These are phyloP conservation scores for Brotula barbata DNA, from an alignment of 2,797 vertebrate genomes.

Conservation along the genomic window DNA sequence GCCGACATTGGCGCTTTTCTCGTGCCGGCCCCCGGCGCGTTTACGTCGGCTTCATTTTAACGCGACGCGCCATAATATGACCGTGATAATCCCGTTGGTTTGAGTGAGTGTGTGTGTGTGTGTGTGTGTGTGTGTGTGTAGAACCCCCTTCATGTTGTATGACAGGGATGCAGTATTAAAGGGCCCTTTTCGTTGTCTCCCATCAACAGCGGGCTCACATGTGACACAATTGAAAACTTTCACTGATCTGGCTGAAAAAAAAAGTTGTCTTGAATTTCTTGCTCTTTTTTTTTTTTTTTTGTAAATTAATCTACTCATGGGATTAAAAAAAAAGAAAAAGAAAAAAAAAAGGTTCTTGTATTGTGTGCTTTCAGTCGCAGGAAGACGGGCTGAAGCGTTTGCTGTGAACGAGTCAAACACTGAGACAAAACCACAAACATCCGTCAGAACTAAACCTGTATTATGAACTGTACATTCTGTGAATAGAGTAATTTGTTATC, in stretches of 20 bases:
- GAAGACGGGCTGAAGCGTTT: slow-evolving; percentile 32
- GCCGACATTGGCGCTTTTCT: no score
- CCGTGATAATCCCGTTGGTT: no score
- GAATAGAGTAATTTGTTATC: slow-evolving; percentile 75
- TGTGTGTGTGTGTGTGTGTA: no score
- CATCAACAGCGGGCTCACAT: slow-evolving; percentile 44
- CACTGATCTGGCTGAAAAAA: slow-evolving; percentile 31
- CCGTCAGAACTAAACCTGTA: slow-evolving; percentile 56
- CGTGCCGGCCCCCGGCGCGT: no score
- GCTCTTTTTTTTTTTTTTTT: slow-evolving; percentile 39
- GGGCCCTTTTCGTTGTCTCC: slow-evolving; percentile 22
- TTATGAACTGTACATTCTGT: slow-evolving; percentile 75
- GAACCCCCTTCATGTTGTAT: slow-evolving; percentile 33
- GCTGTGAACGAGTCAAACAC: slow-evolving; percentile 78
- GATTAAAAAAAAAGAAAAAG: slow-evolving; percentile 18
- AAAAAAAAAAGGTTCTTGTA: slow-evolving; percentile 15
- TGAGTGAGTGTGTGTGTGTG: no score
- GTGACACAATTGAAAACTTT: slow-evolving; percentile 29
- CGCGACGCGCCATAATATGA: no score
- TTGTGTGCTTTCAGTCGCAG: slow-evolving; percentile 26
- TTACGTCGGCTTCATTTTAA: no score
- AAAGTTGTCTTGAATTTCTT: slow-evolving; percentile 28
- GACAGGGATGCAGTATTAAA: slow-evolving; percentile 67
- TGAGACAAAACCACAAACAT: slow-evolving; percentile 59
- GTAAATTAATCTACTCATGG: slow-evolving; percentile 32